Evolutionary conservation across 1,140 invertebrate species (phyloP), one percentile per base, ranked within the genome.

Genomic region (Zaprionus davidi): DNA sequence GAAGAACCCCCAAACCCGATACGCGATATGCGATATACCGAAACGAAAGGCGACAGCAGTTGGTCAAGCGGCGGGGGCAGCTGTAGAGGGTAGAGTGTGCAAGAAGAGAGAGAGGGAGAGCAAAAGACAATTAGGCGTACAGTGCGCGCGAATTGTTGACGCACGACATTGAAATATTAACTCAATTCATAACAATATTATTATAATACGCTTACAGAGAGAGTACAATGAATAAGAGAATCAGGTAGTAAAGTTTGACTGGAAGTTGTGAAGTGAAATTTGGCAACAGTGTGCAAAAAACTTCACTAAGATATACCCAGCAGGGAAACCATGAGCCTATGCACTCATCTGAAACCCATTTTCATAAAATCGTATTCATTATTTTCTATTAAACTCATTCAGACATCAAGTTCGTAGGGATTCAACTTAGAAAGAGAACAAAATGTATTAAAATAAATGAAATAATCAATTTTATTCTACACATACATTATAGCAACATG

Each of bases 81-180:
- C 51, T 57, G 44, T 22, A 24, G n/a, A n/a, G n/a, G 60, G 41
- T 3, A 46, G 41, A 46, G 41, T n/a, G 41, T 46, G 41, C 7
- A n/a, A 2, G 13, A 41, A n/a, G 2, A 6, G 38, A 41, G n/a
- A 44, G 6, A 44, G n/a, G 17, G 3, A 17, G n/a, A 46, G n/a
- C 7, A 7, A 46, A n/a, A 17, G 73, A 71, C 74, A 88, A 88
- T 88, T 79, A 84, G 81, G 65, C 71, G 84, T 76, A 87, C 78
- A 83, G 71, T 82, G 77, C 79, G 71, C 71, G 72, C 53, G 78
- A 90, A 79, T 76, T 90, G 69, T 80, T 78, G 64, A 81, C 77
- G 78, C 66, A 69, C 85, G 85, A 84, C 84, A 87, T 87, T 84
- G 81, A 84, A 78, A 55, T 64, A 75, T 68, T 67, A 82, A 49